Evolutionary conservation across 2,113 vertebrate species (phyloP).

Genomic region (Scopus umbretta): DNA sequence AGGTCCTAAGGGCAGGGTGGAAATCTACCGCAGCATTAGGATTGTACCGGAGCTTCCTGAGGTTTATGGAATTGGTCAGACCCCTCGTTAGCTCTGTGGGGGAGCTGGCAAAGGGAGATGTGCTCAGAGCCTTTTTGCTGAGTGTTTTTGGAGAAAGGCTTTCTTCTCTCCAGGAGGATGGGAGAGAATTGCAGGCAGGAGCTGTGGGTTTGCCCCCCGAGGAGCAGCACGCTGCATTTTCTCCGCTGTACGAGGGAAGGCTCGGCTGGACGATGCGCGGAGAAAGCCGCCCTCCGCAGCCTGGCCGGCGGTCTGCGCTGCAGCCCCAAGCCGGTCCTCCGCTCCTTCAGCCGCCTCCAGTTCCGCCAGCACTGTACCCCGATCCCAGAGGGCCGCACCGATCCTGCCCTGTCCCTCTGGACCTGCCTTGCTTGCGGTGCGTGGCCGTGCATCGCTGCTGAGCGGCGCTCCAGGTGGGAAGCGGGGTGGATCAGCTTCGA

Average conservation of each 20-base stretch:
- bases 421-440: neutral
- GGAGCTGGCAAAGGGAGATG: neutral
- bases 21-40: neutral
- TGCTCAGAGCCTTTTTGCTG: neutral
- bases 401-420: neutral
- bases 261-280: fast-evolving
- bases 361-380: fast-evolving
- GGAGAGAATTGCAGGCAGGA: neutral
- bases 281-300: neutral
- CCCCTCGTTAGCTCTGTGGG: fast-evolving
- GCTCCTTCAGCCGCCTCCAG: neutral
- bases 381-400: neutral
- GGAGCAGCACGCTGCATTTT: neutral
- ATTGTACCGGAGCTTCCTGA: neutral
- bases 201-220: neutral
- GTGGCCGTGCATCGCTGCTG: fast-evolving
- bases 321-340: neutral
- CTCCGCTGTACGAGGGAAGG: neutral
- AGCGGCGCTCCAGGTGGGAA: neutral
- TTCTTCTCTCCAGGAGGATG: neutral
- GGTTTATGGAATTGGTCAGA: neutral
- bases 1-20: neutral
- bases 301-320: neutral
- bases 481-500: neutral
- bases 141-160: neutral